These are phyloP conservation scores for Epistrophe eligans DNA, from an alignment of 2,888 invertebrate genomes.

Conservation along the genomic window DNA sequence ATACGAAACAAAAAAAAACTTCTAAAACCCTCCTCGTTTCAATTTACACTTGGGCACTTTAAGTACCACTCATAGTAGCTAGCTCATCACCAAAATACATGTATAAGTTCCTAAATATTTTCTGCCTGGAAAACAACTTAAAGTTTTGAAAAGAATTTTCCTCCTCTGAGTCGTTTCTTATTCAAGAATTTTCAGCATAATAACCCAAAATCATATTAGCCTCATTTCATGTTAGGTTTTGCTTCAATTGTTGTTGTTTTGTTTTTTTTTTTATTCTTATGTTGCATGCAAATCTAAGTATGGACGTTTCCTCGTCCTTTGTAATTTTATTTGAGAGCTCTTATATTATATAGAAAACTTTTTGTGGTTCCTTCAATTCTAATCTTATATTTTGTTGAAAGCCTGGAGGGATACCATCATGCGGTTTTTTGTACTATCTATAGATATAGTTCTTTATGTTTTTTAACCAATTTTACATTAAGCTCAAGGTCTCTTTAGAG, in stretches of 20 bases:
- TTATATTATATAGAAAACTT: not conserved
- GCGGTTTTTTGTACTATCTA: not conserved
- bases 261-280: not conserved
- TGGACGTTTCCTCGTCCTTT: not conserved
- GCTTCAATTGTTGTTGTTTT: slow-evolving; percentile 20
- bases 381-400: slow-evolving; percentile 24
- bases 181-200: not conserved
- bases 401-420: not conserved
- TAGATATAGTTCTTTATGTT: not conserved
- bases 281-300: not conserved
- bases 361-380: slow-evolving; percentile 18
- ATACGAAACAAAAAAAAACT: too few relatives aligned
- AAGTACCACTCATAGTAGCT: not conserved
- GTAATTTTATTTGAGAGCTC: slow-evolving; percentile 19
- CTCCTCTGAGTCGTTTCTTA: not conserved
- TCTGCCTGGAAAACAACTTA: not conserved
- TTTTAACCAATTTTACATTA: slow-evolving; percentile 13
- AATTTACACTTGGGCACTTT: not conserved
- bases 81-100: too few relatives aligned
- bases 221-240: slow-evolving; percentile 13
- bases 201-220: slow-evolving; percentile 27
- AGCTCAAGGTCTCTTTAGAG: not conserved
- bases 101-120: not conserved
- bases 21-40: too few relatives aligned
- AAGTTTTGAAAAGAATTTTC: slow-evolving; percentile 1